Evolutionary conservation across 2,113 vertebrate genomes (phyloP).

Genomic region (Scatophagus argus): DNA sequence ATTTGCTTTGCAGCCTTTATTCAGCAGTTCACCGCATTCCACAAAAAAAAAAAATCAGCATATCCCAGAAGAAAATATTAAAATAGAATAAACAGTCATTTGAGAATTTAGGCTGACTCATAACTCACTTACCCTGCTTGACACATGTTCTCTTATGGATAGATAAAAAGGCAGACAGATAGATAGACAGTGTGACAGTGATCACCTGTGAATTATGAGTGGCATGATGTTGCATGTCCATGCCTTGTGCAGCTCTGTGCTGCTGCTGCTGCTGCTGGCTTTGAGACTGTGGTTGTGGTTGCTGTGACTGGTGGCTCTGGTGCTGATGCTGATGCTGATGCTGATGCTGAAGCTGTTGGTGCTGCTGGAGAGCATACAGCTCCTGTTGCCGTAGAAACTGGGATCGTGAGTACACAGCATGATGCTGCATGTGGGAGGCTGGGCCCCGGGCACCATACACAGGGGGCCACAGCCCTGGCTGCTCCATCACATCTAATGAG

Average conservation of each 20-base stretch:
- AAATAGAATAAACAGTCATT: conserved; percentile 41
- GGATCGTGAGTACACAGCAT: conserved; percentile 91
- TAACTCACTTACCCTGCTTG: conserved; percentile 6
- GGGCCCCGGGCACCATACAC: conserved; percentile 93
- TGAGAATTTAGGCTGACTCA: conserved; percentile 43
- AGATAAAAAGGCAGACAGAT: neutral
- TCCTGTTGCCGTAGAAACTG: conserved; percentile 98
- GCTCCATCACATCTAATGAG: conserved; percentile 96
- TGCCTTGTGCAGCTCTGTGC: conserved; percentile 71
- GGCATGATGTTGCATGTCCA: conserved; percentile 78
- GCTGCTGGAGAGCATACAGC: conserved; percentile 93
- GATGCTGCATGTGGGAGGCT: conserved; percentile 93
- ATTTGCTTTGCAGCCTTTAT: conserved; percentile 26
- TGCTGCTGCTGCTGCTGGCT: conserved; percentile 81
- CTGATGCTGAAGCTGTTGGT: conserved; percentile 87
- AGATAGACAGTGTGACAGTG: neutral
- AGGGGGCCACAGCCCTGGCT: conserved; percentile 95
- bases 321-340: conserved; percentile 80
- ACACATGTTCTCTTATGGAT: neutral
- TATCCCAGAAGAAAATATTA: conserved; percentile 37
- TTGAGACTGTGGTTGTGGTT: conserved; percentile 77
- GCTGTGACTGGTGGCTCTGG: conserved; percentile 85
- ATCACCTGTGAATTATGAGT: conserved; percentile 78
- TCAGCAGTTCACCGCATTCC: neutral
- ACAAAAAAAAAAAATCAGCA: conserved; percentile 46